Evolutionary conservation across 2,888 invertebrate genomes (phyloP).

Genomic region (Cheilosia grossa): DNA sequence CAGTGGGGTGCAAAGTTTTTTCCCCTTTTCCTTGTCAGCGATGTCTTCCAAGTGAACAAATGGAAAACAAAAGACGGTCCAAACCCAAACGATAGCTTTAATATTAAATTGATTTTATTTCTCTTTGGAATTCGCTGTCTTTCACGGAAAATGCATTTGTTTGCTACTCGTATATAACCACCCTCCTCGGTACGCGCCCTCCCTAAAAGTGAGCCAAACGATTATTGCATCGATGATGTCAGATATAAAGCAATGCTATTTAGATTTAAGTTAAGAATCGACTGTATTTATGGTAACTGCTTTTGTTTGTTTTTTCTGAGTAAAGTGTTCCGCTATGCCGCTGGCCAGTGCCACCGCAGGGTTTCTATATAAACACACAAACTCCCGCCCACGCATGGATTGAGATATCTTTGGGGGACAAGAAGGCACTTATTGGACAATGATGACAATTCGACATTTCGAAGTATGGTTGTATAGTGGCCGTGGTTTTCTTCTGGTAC

Average conservation of each 20-base stretch:
- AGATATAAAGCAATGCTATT: conserved; percentile 42
- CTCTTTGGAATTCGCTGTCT: neutral
- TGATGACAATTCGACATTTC: conserved; percentile 63
- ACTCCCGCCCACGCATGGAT: conserved; percentile 12
- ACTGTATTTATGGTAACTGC: conserved; percentile 63
- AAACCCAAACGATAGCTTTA: conserved; percentile 28
- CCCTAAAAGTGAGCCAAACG: conserved; percentile 62
- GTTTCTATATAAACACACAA: neutral
- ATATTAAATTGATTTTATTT: conserved; percentile 22
- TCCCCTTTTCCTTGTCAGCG: conserved; percentile 3
- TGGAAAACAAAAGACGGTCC: conserved; percentile 27
- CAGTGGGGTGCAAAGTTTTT: conserved; percentile 8
- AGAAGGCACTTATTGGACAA: conserved; percentile 55
- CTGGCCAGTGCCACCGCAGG: neutral
- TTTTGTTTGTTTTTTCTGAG: conserved; percentile 56
- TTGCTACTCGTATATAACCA: neutral
- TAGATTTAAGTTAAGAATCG: conserved; percentile 55
- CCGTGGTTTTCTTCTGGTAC: conserved; percentile 4
- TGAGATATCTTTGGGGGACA: conserved; percentile 3
- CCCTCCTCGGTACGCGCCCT: neutral
- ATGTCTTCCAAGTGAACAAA: conserved; percentile 16
- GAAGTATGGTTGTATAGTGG: conserved; percentile 1
- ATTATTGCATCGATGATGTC: conserved; percentile 73
- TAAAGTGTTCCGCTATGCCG: neutral
- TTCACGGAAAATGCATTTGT: conserved; percentile 30